phyloP scores from a whole-genome alignment of 2,888 invertebrate genomes.

The Sphaeridia pumilis region DNA sequence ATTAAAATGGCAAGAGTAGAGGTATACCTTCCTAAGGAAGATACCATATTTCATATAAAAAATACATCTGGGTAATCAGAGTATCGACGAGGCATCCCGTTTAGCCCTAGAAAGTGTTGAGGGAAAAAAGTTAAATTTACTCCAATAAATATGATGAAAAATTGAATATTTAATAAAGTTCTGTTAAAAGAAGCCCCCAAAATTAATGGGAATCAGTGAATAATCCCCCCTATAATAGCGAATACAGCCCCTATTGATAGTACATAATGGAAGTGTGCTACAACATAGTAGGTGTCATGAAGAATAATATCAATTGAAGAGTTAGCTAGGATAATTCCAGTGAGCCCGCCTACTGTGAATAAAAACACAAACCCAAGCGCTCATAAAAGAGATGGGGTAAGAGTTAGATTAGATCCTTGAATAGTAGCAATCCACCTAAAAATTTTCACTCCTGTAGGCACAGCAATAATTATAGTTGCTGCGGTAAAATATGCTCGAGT shows the following conservation, averaged over 20 bases:
- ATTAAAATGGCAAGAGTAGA: constrained; percentile 49
- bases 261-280: constrained; percentile 72
- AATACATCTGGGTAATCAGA: constrained; percentile 59
- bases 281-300: constrained; percentile 75
- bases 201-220: constrained; percentile 59
- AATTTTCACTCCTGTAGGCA: constrained; percentile 74
- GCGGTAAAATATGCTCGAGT: constrained; percentile 73
- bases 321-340: constrained; percentile 52
- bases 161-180: constrained; percentile 54
- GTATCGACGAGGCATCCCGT: constrained; percentile 63
- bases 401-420: constrained; percentile 52
- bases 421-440: constrained; percentile 64
- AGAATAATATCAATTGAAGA: constrained; percentile 63
- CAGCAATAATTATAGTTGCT: constrained; percentile 75
- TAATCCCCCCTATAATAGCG: constrained; percentile 61
- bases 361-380: constrained; percentile 63
- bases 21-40: constrained; percentile 55
- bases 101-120: constrained; percentile 60
- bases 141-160: constrained; percentile 58
- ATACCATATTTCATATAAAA: constrained; percentile 54
- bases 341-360: constrained; percentile 64
- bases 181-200: constrained; percentile 51
- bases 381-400: constrained; percentile 52
- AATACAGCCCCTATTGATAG: constrained; percentile 67
- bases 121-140: constrained; percentile 72